Evolutionary conservation across 2,113 vertebrate genomes (phyloP).

Genomic region (Menidia beryllina): DNA sequence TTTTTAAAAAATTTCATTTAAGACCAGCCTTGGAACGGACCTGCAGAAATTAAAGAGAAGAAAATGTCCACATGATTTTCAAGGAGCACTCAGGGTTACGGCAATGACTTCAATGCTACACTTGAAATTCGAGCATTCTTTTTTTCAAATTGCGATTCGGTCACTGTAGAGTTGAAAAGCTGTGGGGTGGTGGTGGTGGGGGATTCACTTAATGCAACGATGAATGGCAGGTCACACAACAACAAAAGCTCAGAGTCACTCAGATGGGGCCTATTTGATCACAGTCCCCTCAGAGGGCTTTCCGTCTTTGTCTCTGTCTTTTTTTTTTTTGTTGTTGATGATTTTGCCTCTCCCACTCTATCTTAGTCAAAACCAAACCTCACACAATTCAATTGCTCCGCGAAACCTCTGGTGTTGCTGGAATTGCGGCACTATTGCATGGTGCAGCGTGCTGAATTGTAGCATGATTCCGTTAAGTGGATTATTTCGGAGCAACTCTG

Average conservation of each 20-base stretch:
- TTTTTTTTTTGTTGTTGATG: conserved; percentile 42
- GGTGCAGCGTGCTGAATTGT: conserved; percentile 28
- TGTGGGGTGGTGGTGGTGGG: conserved; percentile 24
- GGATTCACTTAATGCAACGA: conserved; percentile 61
- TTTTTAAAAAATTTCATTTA: conserved; percentile 17
- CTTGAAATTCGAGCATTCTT: conserved; percentile 63
- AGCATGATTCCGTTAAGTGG: conserved; percentile 65
- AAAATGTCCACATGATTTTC: conserved; percentile 62
- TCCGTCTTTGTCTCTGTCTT: conserved; percentile 55
- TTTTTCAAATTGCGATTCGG: conserved; percentile 58
- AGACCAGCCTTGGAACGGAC: conserved; percentile 66
- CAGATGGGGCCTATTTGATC: conserved; percentile 66
- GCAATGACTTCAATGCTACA: conserved; percentile 60
- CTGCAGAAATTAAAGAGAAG: conserved; percentile 53
- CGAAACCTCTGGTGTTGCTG: conserved; percentile 53
- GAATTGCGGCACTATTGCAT: conserved; percentile 41
- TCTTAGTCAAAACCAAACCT: conserved; percentile 49
- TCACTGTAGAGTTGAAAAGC: conserved; percentile 64
- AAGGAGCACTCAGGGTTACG: conserved; percentile 69
- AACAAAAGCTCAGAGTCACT: conserved; percentile 65
- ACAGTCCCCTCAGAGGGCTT: conserved; percentile 60
- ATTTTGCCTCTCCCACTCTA: conserved; percentile 33
- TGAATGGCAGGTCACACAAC: conserved; percentile 72
- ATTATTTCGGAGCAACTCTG: conserved; percentile 63
- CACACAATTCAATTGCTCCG: conserved; percentile 52